These are phyloP conservation scores for Beroe forskalii DNA, from an alignment of 37 sponge, comb jelly and placozoan genomes.

Conservation along the genomic window DNA sequence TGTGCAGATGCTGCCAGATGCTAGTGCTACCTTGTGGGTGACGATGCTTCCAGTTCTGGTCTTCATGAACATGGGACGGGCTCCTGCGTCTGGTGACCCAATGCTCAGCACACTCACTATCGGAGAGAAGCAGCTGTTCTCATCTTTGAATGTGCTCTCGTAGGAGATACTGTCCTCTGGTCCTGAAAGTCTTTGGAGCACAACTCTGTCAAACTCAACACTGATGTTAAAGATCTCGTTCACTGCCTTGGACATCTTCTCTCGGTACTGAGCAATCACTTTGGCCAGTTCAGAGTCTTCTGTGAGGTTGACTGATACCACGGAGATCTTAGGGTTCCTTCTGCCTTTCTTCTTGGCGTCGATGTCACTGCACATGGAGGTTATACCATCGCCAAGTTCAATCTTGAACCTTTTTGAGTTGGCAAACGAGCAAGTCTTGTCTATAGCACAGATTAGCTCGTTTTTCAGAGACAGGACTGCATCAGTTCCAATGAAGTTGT, in stretches of 20 bases:
- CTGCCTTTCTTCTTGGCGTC: background rate
- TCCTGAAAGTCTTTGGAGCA: background rate
- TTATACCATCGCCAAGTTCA: background rate
- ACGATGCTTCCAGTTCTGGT: background rate
- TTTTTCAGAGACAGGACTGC: background rate
- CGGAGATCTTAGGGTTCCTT: background rate
- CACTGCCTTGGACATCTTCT: background rate
- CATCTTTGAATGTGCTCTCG: background rate
- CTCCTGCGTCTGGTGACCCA: background rate
- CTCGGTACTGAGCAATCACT: background rate
- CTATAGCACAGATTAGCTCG: background rate
- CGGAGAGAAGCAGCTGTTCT: background rate
- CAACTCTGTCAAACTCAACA: background rate
- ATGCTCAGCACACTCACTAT: background rate
- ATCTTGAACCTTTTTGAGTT: background rate
- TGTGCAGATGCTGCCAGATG: background rate
- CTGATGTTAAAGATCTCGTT: background rate
- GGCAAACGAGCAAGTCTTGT: background rate
- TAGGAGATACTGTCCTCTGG: background rate
- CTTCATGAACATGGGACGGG: background rate
- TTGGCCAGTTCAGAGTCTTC: background rate
- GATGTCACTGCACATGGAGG: background rate
- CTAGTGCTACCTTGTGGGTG: background rate
- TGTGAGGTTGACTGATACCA: background rate
- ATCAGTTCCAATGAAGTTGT: background rate